phyloP scores from a whole-genome alignment of 2,113 vertebrate genomes.

The Chunga burmeisteri region DNA sequence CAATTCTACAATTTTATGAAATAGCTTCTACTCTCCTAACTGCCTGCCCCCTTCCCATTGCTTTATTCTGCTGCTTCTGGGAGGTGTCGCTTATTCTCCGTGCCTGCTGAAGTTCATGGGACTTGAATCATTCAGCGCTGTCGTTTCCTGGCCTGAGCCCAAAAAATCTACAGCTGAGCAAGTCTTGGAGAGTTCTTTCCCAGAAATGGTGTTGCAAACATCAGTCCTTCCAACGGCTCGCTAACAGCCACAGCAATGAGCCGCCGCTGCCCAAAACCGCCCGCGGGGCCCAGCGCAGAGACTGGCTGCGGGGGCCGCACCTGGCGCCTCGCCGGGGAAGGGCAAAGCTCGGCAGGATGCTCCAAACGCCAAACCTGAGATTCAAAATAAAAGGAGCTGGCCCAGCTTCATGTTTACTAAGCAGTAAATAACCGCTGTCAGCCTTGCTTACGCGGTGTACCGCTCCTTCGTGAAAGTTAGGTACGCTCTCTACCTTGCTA shows the following conservation, averaged over 20 bases:
- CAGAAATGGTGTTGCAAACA: not conserved
- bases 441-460: not conserved
- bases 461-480: not conserved
- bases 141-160: not conserved
- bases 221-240: not conserved
- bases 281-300: not conserved
- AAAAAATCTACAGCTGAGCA: not conserved
- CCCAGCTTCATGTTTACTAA: not conserved
- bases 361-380: not conserved
- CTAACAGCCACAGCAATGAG: not conserved
- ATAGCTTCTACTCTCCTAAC: not conserved
- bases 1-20: not conserved
- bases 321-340: not conserved
- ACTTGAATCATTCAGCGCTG: not conserved
- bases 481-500: not conserved
- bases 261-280: not conserved
- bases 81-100: rapidly evolving
- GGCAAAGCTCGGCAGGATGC: not conserved
- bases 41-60: not conserved
- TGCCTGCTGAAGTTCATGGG: not conserved
- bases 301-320: rapidly evolving
- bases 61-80: not conserved
- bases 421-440: not conserved
- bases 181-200: not conserved
- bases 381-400: not conserved